Conservation (phyloP, 2,113 vertebrate species). For the Hemiprocne comata region DNA sequence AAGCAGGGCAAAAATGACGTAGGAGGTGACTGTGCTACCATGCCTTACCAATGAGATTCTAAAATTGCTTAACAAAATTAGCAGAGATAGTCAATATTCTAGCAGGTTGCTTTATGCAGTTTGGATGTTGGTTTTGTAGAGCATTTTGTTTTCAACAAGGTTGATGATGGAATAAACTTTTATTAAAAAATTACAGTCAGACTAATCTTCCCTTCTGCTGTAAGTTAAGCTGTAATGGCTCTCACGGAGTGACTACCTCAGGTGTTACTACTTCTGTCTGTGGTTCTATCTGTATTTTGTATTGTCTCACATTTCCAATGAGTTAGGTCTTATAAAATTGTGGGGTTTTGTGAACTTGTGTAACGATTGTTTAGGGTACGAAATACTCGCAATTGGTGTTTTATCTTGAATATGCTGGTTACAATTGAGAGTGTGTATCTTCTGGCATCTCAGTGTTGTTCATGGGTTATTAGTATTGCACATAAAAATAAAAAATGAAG, state of each 20-base stretch:
- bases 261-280: background rate
- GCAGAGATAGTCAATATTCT: background rate
- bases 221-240: background rate
- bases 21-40: background rate
- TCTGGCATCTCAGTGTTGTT: background rate
- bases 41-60: background rate
- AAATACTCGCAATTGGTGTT: background rate
- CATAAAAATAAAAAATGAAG: background rate
- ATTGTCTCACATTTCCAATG: background rate
- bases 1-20: background rate
- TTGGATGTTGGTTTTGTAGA: background rate
- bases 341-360: background rate
- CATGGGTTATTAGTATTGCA: background rate
- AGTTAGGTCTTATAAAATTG: background rate
- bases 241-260: background rate
- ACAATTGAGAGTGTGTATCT: background rate
- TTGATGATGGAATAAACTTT: background rate
- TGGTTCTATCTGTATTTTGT: background rate
- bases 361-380: background rate
- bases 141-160: background rate
- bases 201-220: background rate
- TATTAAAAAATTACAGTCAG: background rate
- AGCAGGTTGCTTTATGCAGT: background rate
- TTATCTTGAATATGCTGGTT: background rate
- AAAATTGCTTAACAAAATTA: slow-evolving; percentile 5